Evolutionary conservation across 2,888 invertebrate genomes (phyloP), one percentile per base, ranked within the genome.

Genomic region (Heterodera filipjevi): DNA sequence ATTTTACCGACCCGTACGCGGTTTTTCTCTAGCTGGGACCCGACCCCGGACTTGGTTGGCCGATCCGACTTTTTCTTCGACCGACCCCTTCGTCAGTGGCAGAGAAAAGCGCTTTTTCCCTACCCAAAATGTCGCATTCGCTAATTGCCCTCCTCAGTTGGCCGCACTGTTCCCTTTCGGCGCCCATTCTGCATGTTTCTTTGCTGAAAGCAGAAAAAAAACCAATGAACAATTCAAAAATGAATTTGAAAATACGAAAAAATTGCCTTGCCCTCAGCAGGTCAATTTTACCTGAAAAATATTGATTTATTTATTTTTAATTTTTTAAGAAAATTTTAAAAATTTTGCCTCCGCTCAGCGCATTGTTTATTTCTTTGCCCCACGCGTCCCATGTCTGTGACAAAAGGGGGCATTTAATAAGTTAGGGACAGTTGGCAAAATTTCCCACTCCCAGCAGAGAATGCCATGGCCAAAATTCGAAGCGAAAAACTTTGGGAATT

Each of bases 131-230:
- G 70, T 88, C 87, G 79, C 88, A 88, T 75, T 83, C 84, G 46
- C 86, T 84, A 35, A 88, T 85, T 0, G 89, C 87, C 66, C 84
- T 78, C 35, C 86, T 72, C 33, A 88, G 76, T 46, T 86, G 81
- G n/a, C 84, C 86, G 77, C 88, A 88, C 79, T 87, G 87, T 71
- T 88, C 87, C 68, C 88, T 77, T 77, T 88, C 88, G 10, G 87
- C 87, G 8, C 86, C 86, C n/a, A 85, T 83, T 70, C 85, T 82
- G 79, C 88, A 88, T 32, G 87, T 88, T 74, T 89, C 87, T 72
- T 87, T 87, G 75, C 87, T 87, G 71, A 75, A 49, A 49, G 3
- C 39, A 12, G 53, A 53, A 77, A 70, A 68, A 16, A n/a, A 53
- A 14, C 1, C 53, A 22, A 53, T 53, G 30, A 78, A 19, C 33